Conservation (phyloP, 2,797 vertebrate species). For the Eospalax fontanierii region DNA sequence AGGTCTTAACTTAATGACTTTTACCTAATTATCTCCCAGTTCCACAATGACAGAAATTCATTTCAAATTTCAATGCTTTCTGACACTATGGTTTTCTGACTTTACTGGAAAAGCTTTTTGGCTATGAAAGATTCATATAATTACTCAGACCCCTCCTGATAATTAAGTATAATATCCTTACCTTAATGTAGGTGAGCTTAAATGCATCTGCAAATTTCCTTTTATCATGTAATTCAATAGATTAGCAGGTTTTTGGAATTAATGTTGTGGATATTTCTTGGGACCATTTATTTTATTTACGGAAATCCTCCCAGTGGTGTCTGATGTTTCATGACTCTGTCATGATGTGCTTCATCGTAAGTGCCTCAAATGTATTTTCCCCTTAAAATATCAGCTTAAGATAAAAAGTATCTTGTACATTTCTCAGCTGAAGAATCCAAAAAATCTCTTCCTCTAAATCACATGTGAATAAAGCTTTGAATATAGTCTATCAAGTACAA, state of each 20-base stretch:
- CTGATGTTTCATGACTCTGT: neutral
- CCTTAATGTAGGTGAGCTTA: constrained; percentile 28
- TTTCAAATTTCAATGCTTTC: neutral
- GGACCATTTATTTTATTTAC: neutral
- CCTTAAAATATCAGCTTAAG: neutral
- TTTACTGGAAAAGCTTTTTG: neutral
- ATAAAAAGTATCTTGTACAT: neutral
- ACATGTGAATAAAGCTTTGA: neutral
- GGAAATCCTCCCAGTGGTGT: neutral
- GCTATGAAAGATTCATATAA: neutral
- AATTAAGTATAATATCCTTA: neutral
- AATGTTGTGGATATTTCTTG: neutral
- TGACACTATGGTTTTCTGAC: neutral
- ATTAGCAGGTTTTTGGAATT: neutral
- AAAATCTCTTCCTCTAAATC: neutral
- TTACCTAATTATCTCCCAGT: neutral
- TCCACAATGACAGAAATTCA: neutral
- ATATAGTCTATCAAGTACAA: neutral
- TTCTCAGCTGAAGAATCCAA: neutral
- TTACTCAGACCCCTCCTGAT: neutral
- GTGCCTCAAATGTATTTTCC: neutral
- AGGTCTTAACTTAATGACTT: neutral
- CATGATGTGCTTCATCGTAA: neutral
- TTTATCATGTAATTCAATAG: neutral
- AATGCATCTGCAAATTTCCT: neutral